A percentile compares a stretch with the other conserved stretches of the same genome.
These are phyloP conservation scores for Syngnathus floridae DNA, from an alignment of 2,113 vertebrate species.

Conservation along the genomic window DNA sequence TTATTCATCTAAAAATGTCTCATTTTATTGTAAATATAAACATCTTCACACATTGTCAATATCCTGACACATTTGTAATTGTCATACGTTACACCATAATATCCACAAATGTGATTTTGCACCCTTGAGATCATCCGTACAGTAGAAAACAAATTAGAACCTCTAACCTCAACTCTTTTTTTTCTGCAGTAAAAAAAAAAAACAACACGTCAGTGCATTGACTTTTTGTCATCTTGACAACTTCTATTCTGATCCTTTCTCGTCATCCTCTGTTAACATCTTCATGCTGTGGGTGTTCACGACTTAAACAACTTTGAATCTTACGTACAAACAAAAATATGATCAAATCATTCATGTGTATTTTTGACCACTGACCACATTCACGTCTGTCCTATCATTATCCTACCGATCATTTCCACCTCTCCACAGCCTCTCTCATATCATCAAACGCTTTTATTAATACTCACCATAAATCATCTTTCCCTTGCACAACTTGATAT, in stretches of 20 bases:
- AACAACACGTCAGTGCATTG: constrained; percentile 7
- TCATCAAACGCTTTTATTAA: constrained; percentile 34
- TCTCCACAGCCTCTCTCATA: constrained; percentile 39
- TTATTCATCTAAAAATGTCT: constrained; percentile 59
- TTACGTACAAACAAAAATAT: constrained; percentile 5
- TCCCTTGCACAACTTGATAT: constrained; percentile 21
- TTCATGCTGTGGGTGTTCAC: constrained; percentile 38
- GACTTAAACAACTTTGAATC: constrained; percentile 12
- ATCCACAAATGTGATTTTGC: constrained; percentile 14
- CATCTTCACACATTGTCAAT: constrained; percentile 35
- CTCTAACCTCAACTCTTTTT: not conserved
- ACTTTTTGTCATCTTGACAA: constrained; percentile 16
- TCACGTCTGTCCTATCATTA: constrained; percentile 6
- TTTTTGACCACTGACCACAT: constrained; percentile 5
- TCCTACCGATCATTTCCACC: not conserved
- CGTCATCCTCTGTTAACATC: constrained; percentile 22
- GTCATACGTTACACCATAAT: constrained; percentile 40
- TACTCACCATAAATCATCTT: constrained; percentile 28
- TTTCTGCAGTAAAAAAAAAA: constrained; percentile 12
- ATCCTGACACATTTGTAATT: constrained; percentile 27
- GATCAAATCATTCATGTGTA: constrained; percentile 13
- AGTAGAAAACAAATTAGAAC: constrained; percentile 26
- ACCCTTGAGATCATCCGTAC: constrained; percentile 30
- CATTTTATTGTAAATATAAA: constrained; percentile 42
- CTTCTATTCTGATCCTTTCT: constrained; percentile 38